These are phyloP conservation scores for Podarcis siculus DNA, from an alignment of 2,797 vertebrate genomes.

Conservation along the genomic window DNA sequence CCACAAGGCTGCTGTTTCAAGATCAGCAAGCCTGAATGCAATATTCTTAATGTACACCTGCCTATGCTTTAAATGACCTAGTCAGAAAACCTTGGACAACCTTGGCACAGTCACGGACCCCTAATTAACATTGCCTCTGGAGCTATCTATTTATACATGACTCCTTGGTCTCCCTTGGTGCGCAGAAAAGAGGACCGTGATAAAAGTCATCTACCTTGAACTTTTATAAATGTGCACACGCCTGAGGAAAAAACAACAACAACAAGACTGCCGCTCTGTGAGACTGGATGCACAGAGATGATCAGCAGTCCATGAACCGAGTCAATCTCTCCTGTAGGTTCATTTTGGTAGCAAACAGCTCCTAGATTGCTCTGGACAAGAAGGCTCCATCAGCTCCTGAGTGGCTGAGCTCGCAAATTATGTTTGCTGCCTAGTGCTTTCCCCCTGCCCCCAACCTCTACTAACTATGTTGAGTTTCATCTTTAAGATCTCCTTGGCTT, in stretches of 20 bases:
- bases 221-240: neutral
- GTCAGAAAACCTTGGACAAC: neutral
- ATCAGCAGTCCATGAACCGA: neutral
- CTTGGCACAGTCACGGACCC: neutral
- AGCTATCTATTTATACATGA: neutral
- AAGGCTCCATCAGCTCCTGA: neutral
- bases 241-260: too few relatives aligned
- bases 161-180: neutral
- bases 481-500: neutral
- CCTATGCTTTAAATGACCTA: neutral
- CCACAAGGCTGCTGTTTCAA: neutral
- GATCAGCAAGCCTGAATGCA: neutral
- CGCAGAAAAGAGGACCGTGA: neutral
- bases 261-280: neutral
- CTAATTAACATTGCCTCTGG: neutral
- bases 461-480: neutral
- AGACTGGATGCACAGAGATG: neutral
- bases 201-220: neutral
- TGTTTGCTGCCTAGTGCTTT: neutral
- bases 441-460: too few relatives aligned
- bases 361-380: neutral
- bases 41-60: neutral
- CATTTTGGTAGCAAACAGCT: neutral
- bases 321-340: neutral
- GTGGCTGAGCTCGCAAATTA: neutral